These are phyloP conservation scores for Crambe crambe DNA, from an alignment of 37 sponge, comb jelly and placozoan species.

Conservation along the genomic window DNA sequence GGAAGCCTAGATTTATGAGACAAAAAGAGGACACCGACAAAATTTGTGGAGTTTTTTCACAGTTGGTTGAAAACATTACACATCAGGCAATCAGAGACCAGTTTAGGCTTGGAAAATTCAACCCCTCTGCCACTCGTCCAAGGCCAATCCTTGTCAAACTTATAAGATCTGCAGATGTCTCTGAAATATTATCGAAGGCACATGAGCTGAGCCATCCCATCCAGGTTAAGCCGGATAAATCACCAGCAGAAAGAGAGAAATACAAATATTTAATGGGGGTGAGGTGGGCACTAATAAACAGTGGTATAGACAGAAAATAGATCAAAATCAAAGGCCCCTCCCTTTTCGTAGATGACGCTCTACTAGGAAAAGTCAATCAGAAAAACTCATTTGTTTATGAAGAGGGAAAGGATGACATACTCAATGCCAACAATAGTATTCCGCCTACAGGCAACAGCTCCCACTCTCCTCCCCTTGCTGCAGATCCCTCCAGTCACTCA, in stretches of 20 bases:
- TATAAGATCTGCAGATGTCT: neutral
- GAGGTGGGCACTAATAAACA: neutral
- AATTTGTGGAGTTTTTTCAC: too few species aligned
- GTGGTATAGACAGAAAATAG: neutral
- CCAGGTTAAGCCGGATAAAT: neutral
- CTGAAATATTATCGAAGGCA: neutral
- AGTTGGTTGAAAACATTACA: too few species aligned
- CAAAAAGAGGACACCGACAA: neutral
- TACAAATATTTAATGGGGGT: neutral
- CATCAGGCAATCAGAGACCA: neutral
- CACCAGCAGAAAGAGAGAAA: neutral
- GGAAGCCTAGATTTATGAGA: neutral
- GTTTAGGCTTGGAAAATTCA: neutral
- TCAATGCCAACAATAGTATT: neutral
- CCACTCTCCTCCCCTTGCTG: neutral
- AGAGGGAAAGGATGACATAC: neutral
- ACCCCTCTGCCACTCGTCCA: neutral
- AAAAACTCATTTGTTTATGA: too few species aligned
- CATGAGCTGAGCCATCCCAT: neutral
- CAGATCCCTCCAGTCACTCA: neutral
- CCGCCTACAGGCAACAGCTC: too few species aligned
- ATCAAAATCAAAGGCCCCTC: neutral
- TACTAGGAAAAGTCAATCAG: too few species aligned
- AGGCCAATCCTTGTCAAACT: neutral
- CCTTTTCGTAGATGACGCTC: neutral